Evolutionary conservation across 2,113 vertebrate species (phyloP), one percentile per base, ranked within the genome.

Genomic region (Muntiacus muntjak): DNA sequence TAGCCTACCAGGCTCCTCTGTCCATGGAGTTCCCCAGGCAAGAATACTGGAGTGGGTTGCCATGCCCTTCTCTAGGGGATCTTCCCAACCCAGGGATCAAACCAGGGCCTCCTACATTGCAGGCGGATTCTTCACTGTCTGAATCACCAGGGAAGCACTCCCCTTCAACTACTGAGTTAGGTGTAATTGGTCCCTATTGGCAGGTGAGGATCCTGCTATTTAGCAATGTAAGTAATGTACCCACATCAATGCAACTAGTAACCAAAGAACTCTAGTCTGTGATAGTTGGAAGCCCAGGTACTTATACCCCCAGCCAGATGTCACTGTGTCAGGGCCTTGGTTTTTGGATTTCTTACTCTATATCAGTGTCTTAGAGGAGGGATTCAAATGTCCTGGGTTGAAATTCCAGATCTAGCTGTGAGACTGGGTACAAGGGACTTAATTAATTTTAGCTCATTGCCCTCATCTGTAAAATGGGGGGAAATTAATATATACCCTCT

Each of bases 231-330:
- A 81, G 52, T 40, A 67, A 83, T 16, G 23, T 36, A 40, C 40
- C 14, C 15, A n/a, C 30, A 13, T 33, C 52, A 7, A 60, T 67
- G 3, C 11, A 55, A 12, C 2, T 55, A 55, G 67, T 45, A 47
- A 36, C 58, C 28, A 50, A 79, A 79, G 28, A 50, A 50, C 28
- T 33, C 23, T 23, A 55, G 4, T 16, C 81, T 83, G n/a, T 55
- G n/a, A 83, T 40, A 55, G 10, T 15, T 13, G n/a, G 43, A 71
- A 97, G 14, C 58, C 33, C 17, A 4, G 52, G 40, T 1, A n/a
- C 3, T 62, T 23, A 1, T 2, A 3, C 1, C 14, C 40, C 23
- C 1, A 5, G 26, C 11, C 50, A 25, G 3, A 2, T 26, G 12
- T 45, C 33, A 52, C 11, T 4, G 8, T 67, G 23, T 89, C 33